Percentiles rank a stretch among this genome's conserved stretches.
Evolutionary conservation across 2,888 invertebrate species (phyloP).

Genomic region (Cheilosia vernalis): DNA sequence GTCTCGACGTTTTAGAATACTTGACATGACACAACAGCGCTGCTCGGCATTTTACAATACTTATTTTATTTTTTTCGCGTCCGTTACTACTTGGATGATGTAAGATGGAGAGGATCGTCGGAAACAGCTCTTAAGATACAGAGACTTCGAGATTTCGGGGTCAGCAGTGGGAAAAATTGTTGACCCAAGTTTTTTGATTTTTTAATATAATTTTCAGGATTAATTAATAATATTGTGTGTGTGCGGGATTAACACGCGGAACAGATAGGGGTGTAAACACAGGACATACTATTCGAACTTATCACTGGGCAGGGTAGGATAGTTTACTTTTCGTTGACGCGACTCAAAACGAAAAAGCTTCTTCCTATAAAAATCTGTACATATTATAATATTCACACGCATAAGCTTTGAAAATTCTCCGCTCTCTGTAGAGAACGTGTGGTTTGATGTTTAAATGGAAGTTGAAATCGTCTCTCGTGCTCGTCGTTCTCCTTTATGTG

Average conservation of each 20-base stretch:
- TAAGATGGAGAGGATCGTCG: constrained; percentile 57
- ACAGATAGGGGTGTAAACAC: constrained; percentile 75
- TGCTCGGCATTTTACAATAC: constrained; percentile 28
- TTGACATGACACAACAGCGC: constrained; percentile 14
- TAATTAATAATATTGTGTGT: constrained; percentile 29
- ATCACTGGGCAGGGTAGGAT: constrained; percentile 74
- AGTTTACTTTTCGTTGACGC: constrained; percentile 72
- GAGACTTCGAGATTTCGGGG: constrained; percentile 14
- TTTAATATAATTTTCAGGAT: constrained; percentile 3
- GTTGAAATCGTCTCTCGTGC: not conserved
- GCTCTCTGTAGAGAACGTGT: constrained; percentile 25
- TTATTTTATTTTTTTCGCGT: constrained; percentile 3
- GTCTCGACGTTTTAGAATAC: constrained; percentile 1
- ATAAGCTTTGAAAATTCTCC: constrained; percentile 53
- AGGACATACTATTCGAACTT: constrained; percentile 75
- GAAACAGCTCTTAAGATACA: constrained; percentile 38
- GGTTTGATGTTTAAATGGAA: not conserved
- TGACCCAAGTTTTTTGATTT: not conserved
- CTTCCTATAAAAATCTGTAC: constrained; percentile 71
- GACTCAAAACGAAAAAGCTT: constrained; percentile 65
- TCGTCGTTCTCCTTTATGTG: constrained; percentile 6
- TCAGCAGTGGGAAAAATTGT: not conserved
- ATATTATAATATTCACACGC: constrained; percentile 65
- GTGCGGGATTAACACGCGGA: constrained; percentile 73
- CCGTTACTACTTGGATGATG: constrained; percentile 54